Base-by-base conservation (phyloP, 2,113 vertebrate species). In the Garra rufa region DNA sequence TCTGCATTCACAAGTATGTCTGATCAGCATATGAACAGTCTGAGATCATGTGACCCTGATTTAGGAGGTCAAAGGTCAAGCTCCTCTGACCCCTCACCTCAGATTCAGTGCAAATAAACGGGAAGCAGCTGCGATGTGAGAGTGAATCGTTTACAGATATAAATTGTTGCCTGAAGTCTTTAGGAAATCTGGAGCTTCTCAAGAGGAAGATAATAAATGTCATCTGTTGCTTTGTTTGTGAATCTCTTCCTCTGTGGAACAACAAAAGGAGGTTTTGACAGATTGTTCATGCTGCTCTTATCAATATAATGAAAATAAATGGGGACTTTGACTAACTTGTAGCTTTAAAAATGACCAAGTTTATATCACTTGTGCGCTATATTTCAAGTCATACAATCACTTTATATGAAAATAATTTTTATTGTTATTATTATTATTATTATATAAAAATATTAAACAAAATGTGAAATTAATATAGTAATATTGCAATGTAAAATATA, bases 1-100 rank as follows among this genome's bases (percentile, higher is more conserved):
- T 75, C 24, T 8, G 17, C 24, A 2, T 48, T 4, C 9, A 6
- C 14, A 30, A 73, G 41, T 26, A 10, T 3, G 1, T 46, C 80
- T 38, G 21, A 73, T 57, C 69, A 26, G 52, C 70, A 83, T 57
- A 71, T 57, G 69, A 80, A 74, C 80, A 55, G 48, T 9, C 9
- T 17, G 78, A 50, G 79, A 84, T 82, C 79, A 34, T 59, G 55
- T 46, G 82, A 85, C 83, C 78, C 87, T 88, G 78, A 86, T 81
- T 28, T 84, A 65, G 84, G 76, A 86, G 65, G 59, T 81, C 85
- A 87, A 88, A 70, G 65, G 80, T 77, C 81, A 74, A 86, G 43
- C 28, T 73, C 63, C 71, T 80, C 78, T 87, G 87, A n/a, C 76
- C 76, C 38, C 1, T 43, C 21, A 26, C 34, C 34, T 63, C 34